Percentiles rank a stretch among this genome's conserved stretches.
phyloP scores from a whole-genome alignment of 2,797 vertebrate genomes.

The Sciaenops ocellatus region DNA sequence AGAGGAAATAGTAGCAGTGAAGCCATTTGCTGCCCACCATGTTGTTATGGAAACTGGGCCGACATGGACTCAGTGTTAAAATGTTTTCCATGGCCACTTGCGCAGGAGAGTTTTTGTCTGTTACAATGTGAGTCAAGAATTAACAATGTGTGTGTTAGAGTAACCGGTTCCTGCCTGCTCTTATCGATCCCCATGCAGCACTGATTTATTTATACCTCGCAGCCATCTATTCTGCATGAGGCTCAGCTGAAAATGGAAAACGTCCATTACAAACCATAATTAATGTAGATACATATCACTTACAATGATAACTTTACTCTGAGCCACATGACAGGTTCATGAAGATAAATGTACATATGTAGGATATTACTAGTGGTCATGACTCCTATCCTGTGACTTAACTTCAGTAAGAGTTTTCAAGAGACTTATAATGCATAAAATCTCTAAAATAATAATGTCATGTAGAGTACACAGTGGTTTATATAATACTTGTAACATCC shows the following conservation, averaged over 20 bases:
- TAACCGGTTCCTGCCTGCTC: constrained; percentile 8
- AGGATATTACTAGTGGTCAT: neutral
- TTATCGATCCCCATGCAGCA: constrained; percentile 56
- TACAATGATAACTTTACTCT: neutral
- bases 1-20: constrained; percentile 61
- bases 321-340: neutral
- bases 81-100: constrained; percentile 58
- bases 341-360: neutral
- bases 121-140: constrained; percentile 38
- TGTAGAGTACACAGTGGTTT: neutral
- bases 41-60: constrained; percentile 86
- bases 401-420: too few species aligned
- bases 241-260: neutral
- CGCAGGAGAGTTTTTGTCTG: constrained; percentile 59
- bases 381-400: neutral
- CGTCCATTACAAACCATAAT: neutral
- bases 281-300: neutral
- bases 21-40: constrained; percentile 62
- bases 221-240: neutral
- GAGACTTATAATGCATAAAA: neutral
- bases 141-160: constrained; percentile 35
- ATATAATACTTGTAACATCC: neutral
- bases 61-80: constrained; percentile 56
- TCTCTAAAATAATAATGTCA: neutral
- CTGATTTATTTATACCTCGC: constrained; percentile 52